Evolutionary conservation across 1,140 invertebrate species (phyloP).

Genomic region (Drosophila subobscura): DNA sequence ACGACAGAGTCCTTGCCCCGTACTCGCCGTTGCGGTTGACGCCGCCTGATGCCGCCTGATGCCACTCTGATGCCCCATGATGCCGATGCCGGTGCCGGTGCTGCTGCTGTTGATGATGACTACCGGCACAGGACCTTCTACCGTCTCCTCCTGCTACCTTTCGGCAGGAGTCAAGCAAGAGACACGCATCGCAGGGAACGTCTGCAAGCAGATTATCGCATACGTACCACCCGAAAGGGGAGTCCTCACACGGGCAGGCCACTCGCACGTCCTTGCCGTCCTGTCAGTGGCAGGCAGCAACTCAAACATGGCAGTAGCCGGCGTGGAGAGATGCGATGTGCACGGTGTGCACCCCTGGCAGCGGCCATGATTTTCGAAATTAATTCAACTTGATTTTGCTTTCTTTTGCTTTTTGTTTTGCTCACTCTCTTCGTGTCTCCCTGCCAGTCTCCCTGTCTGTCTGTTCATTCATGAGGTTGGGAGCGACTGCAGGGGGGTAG

Average conservation of each 20-base stretch:
- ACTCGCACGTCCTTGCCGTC: conserved; percentile 52
- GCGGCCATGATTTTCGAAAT: conserved; percentile 82
- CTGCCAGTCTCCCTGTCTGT: conserved; percentile 29
- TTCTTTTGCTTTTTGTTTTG: conserved; percentile 78
- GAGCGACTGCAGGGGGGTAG: conserved; percentile 11
- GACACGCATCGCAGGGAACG: conserved; percentile 75
- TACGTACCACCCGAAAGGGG: conserved; percentile 24
- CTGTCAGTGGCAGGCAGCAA: conserved; percentile 59
- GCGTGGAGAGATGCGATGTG: too few species aligned
- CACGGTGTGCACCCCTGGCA: conserved; percentile 43
- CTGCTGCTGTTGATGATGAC: conserved; percentile 44
- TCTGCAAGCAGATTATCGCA: conserved; percentile 76
- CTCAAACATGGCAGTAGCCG: conserved; percentile 33
- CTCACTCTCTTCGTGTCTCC: conserved; percentile 38
- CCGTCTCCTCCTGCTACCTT: conserved; percentile 1
- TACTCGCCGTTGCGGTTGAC: conserved; percentile 29
- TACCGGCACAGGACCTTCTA: conserved; percentile 40
- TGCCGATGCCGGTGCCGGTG: too few species aligned
- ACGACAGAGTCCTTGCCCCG: conserved; percentile 48
- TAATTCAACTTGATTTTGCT: conserved; percentile 83
- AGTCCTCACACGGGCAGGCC: not conserved
- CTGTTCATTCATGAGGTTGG: conserved; percentile 2
- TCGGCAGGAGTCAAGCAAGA: conserved; percentile 48
- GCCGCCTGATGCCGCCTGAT: conserved; percentile 4
- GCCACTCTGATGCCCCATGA: not conserved